These are phyloP conservation scores for Aleiodes testaceus DNA, from an alignment of 2,888 invertebrate species.

Conservation along the genomic window DNA sequence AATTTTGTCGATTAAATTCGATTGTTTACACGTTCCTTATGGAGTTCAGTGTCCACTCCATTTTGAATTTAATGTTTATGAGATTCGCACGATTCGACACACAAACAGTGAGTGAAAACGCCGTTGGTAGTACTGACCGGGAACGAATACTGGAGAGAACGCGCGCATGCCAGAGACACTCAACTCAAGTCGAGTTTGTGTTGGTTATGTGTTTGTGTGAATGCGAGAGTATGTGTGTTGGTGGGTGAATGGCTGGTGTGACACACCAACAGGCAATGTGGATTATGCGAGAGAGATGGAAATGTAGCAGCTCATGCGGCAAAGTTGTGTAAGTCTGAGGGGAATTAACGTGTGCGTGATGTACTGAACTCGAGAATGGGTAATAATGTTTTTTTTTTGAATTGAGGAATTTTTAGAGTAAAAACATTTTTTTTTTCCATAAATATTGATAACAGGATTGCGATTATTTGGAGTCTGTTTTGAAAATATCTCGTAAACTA, in stretches of 20 bases:
- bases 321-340: slow-evolving; percentile 21
- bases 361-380: slow-evolving; percentile 1
- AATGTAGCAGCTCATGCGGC: slow-evolving; percentile 23
- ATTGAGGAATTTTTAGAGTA: no score
- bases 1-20: no score
- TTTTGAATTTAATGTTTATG: slow-evolving; percentile 56
- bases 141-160: slow-evolving; percentile 31
- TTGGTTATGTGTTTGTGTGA: neutral
- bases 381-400: no score
- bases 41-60: slow-evolving; percentile 60
- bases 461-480: neutral
- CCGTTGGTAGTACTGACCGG: slow-evolving; percentile 46
- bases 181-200: neutral
- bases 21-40: slow-evolving; percentile 62
- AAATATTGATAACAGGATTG: neutral
- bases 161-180: slow-evolving; percentile 43
- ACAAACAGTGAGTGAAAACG: slow-evolving; percentile 12
- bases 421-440: no score
- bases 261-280: neutral
- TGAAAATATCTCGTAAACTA: no score
- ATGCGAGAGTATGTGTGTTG: neutral
- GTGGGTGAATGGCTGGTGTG: slow-evolving; percentile 2
- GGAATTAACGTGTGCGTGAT: slow-evolving; percentile 18
- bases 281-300: neutral
- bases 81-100: slow-evolving; percentile 32